These are phyloP conservation scores for Achlya flavicornis DNA, from an alignment of 2,888 invertebrate species.

Conservation along the genomic window DNA sequence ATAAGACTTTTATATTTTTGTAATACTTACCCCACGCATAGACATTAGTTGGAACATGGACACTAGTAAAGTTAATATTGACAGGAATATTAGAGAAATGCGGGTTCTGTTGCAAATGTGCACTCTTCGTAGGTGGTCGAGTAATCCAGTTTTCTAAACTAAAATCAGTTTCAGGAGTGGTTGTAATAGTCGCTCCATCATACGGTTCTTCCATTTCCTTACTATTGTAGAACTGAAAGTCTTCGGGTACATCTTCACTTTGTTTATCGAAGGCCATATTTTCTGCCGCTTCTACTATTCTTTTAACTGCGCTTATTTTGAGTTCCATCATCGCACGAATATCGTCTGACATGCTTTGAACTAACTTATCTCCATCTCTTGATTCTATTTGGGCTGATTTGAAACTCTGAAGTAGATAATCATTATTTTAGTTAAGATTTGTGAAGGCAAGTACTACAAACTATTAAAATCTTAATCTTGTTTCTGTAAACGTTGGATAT, in stretches of 20 bases:
- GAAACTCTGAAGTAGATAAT: conserved; percentile 85
- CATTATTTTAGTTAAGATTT: background rate
- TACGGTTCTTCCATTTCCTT: conserved; percentile 87
- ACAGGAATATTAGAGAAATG: conserved; percentile 92
- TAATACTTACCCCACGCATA: conserved; percentile 90
- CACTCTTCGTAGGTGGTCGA: conserved; percentile 84
- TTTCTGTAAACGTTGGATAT: too few species aligned
- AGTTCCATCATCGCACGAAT: conserved; percentile 94
- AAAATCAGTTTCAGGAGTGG: conserved; percentile 82
- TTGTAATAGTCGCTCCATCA: conserved; percentile 75
- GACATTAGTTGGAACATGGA: conserved; percentile 98
- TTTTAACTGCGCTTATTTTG: conserved; percentile 93
- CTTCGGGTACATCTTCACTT: conserved; percentile 81
- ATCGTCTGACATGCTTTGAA: conserved; percentile 92
- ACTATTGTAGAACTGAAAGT: conserved; percentile 88
- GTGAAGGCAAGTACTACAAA: too few species aligned
- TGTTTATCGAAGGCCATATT: conserved; percentile 87
- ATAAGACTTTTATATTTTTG: background rate
- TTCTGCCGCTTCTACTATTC: conserved; percentile 95
- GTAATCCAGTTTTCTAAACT: conserved; percentile 79
- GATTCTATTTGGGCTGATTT: conserved; percentile 90
- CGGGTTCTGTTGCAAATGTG: conserved; percentile 86
- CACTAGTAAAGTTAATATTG: conserved; percentile 92
- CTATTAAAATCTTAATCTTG: too few species aligned
- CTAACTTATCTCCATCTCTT: conserved; percentile 90